Evolutionary conservation across 2,888 invertebrate species (phyloP).

Genomic region (Leptinotarsa rubiginosa): DNA sequence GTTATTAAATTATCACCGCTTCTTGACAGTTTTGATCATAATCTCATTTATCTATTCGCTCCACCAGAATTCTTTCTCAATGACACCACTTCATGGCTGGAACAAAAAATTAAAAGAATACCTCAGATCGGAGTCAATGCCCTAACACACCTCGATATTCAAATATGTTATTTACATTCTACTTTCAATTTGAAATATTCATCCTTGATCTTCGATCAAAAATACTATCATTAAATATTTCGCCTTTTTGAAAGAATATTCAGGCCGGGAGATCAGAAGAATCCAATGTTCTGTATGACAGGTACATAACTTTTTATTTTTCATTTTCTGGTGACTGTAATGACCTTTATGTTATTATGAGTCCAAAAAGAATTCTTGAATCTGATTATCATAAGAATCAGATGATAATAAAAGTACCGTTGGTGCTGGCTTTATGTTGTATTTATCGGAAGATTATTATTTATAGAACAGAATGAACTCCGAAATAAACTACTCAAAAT

Average conservation of each 20-base stretch:
- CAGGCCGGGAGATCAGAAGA: neutral
- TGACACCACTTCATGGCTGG: neutral
- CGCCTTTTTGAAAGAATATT: neutral
- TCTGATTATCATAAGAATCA: neutral
- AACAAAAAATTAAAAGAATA: constrained; percentile 10
- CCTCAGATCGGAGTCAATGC: constrained; percentile 22
- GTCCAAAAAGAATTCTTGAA: neutral
- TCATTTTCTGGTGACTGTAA: neutral
- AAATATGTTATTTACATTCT: constrained; percentile 36
- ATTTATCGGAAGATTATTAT: neutral
- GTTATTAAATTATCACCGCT: too few relatives aligned
- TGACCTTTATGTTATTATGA: neutral
- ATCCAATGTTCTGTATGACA: neutral
- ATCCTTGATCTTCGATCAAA: constrained; percentile 14
- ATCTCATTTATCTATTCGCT: neutral
- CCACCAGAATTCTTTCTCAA: neutral
- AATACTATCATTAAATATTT: constrained; percentile 1
- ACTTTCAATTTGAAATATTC: neutral
- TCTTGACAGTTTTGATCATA: too few relatives aligned
- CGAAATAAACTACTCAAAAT: too few relatives aligned
- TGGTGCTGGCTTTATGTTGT: neutral
- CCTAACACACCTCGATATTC: constrained; percentile 31
- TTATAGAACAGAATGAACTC: neutral
- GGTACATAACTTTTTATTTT: neutral
- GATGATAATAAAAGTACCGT: neutral